phyloP scores from a whole-genome alignment of 2,888 invertebrate genomes.

The Fragum whitleyi region DNA sequence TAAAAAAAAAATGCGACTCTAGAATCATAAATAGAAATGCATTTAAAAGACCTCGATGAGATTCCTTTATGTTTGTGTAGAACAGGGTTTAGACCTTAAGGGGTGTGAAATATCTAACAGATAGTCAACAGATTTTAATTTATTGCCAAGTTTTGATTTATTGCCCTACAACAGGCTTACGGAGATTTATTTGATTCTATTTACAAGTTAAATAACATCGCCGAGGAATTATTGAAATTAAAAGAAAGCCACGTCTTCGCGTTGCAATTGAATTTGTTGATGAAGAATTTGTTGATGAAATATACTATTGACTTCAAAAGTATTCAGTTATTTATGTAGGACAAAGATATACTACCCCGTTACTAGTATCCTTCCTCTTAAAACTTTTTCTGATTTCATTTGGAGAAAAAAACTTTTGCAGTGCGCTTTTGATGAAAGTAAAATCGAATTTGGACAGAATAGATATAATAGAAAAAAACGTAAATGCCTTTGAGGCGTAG shows the following conservation, averaged over 20 bases:
- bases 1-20: no score
- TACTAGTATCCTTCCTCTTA: no score
- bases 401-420: no score
- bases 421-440: no score
- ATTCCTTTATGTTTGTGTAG: not conserved
- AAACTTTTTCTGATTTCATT: no score
- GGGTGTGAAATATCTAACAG: not conserved
- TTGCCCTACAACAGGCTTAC: conserved; percentile 1
- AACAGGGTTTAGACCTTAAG: not conserved
- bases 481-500: no score
- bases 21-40: no score
- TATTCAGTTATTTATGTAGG: not conserved
- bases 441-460: no score
- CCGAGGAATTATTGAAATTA: not conserved
- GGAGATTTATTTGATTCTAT: conserved; percentile 12
- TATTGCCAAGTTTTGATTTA: conserved; percentile 11
- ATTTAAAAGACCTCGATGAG: no score
- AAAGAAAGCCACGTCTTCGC: conserved; percentile 4
- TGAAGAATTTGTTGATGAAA: not conserved
- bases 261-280: not conserved
- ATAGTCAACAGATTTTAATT: conserved; percentile 4
- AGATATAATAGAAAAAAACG: no score
- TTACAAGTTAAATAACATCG: conserved; percentile 16
- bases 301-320: not conserved
- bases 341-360: no score